These are phyloP conservation scores for Cyphomyrus discorhynchus DNA, from an alignment of 2,113 vertebrate genomes.

Conservation along the genomic window DNA sequence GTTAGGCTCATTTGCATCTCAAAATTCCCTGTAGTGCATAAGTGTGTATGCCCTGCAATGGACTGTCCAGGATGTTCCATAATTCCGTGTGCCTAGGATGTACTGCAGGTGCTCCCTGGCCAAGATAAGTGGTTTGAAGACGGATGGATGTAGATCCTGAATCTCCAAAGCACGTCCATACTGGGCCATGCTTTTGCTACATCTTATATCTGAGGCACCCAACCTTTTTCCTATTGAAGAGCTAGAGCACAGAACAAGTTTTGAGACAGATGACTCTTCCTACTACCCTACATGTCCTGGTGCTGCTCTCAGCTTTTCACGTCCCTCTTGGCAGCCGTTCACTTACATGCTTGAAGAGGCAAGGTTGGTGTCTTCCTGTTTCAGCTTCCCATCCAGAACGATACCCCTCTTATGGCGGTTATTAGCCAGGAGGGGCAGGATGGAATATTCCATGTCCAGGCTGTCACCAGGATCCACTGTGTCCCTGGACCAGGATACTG, in stretches of 20 bases:
- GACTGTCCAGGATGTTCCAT: not conserved
- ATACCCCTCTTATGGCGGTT: conserved; percentile 74
- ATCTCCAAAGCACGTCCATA: not conserved
- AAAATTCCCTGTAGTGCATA: not conserved
- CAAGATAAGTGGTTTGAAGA: not conserved
- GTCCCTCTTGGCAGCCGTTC: not conserved
- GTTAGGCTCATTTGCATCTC: not conserved
- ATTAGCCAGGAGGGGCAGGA: conserved; percentile 71
- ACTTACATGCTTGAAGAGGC: conserved; percentile 85
- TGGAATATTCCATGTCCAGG: conserved; percentile 66
- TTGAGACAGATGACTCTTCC: not conserved
- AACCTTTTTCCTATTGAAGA: not conserved
- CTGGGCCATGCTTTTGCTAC: not conserved
- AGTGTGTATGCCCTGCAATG: not conserved
- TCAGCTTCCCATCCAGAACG: conserved; percentile 83
- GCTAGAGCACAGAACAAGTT: not conserved
- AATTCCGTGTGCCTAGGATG: not conserved
- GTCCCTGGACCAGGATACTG: conserved; percentile 56
- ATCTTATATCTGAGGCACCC: not conserved
- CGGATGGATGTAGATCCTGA: not conserved
- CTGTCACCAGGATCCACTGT: conserved; percentile 65
- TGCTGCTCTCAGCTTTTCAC: not conserved
- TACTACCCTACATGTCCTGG: not conserved
- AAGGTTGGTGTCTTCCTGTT: conserved; percentile 86
- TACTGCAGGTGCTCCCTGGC: not conserved